phyloP scores from a whole-genome alignment of 2,888 invertebrate species.

The Drosophila mayaguana region DNA sequence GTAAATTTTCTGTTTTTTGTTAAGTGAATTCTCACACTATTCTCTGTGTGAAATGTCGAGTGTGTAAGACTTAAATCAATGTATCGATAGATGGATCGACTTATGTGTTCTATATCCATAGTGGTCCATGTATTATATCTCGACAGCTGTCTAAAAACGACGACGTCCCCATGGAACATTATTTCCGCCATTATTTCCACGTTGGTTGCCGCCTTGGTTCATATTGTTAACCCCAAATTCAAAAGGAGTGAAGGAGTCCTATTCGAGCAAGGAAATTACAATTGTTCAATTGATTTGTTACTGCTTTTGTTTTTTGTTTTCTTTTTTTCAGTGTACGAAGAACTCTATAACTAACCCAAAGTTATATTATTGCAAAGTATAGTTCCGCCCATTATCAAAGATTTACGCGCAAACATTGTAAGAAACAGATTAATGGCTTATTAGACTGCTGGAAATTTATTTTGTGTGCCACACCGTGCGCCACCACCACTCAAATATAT shows the following conservation, averaged over 20 bases:
- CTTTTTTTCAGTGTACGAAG: not conserved
- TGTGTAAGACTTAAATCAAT: slow-evolving; percentile 9
- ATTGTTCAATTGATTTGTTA: slow-evolving; percentile 69
- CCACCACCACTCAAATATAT: too few relatives aligned
- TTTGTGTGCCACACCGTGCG: too few relatives aligned
- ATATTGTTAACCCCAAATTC: slow-evolving; percentile 85
- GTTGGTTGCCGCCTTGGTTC: slow-evolving; percentile 83
- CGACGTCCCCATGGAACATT: slow-evolving; percentile 84
- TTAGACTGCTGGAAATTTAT: too few relatives aligned
- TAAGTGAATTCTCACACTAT: slow-evolving; percentile 11
- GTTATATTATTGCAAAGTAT: not conserved
- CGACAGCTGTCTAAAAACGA: slow-evolving; percentile 82
- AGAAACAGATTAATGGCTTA: too few relatives aligned
- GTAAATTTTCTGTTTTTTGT: slow-evolving; percentile 10
- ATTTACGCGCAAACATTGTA: too few relatives aligned
- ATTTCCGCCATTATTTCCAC: slow-evolving; percentile 83
- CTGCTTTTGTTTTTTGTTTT: slow-evolving; percentile 18
- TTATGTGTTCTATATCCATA: not conserved
- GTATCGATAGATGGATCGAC: not conserved
- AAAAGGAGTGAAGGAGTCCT: slow-evolving; percentile 84
- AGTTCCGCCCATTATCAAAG: too few relatives aligned
- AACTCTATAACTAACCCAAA: slow-evolving; percentile 3
- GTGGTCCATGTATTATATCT: slow-evolving; percentile 9
- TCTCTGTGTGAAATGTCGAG: slow-evolving; percentile 33
- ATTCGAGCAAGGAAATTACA: slow-evolving; percentile 71